Base-by-base conservation (phyloP, 1,140 invertebrate genomes). In the Aphidius gifuensis region DNA sequence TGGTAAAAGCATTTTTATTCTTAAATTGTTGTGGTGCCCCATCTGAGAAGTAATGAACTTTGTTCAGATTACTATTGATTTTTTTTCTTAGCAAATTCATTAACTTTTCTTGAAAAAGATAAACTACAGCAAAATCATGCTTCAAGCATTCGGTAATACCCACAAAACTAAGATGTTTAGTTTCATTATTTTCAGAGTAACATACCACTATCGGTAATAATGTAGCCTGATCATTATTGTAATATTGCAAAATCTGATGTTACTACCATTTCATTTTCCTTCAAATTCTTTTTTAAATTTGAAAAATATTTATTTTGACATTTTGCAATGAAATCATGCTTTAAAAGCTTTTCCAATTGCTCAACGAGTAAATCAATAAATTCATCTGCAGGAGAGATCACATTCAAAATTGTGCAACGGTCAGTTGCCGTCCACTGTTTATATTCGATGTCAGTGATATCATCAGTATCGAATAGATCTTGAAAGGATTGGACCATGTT, bases 251-350 rank as follows among this genome's bases (percentile, higher is more conserved):
- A 56, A 56, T 56, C 54, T 3, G 45, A n/a, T 16, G 39, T 16
- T 56, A 56, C 54, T 56, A 56, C 16, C 1, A 56, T 16, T 6
- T 56, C 54, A 43, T n/a, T n/a, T 43, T 9, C 54, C 8, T 56
- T 40, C 5, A 43, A 39, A 56, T 39, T 43, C 43, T 56, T 40
- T 56, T 56, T 45, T 44, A 43, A 9, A 16, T 56, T 56, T 6
- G 43, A 44, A n/a, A 56, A 56, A 56, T 56, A 43, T 43, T 39
- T 11, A 8, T 39, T 40, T 44, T 56, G n/a, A 56, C 5, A n/a
- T 58, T 70, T 68, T 38, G 69, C 61, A 40, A 71, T 65, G 50
- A 67, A 70, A 53, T 66, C 23, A 32, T 32, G 23, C 4, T 32
- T 32, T 4, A 32, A 32, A 32, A 32, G 23, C 23, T 32, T 32